Evolutionary conservation across 30 jellyfish, hydroid and myxozoan species (phyloP).

Genomic region (Aurelia sp.): DNA sequence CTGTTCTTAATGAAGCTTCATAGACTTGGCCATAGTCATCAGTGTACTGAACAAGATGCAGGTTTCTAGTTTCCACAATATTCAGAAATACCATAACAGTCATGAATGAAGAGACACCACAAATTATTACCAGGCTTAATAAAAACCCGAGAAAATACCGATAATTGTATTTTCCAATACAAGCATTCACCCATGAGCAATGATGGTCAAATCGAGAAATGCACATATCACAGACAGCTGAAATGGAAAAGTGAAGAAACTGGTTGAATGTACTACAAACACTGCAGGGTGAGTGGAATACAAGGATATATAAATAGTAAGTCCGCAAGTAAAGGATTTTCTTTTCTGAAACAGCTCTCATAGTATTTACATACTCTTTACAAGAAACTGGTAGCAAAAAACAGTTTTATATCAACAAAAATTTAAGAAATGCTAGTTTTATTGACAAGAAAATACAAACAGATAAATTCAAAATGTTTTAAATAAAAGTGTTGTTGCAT

Average conservation of each 20-base stretch:
- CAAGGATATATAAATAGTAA: no score
- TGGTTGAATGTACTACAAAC: no score
- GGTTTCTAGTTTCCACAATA: constrained; percentile 41
- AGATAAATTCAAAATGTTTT: no score
- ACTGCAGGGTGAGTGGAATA: no score
- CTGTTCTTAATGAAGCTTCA: constrained; percentile 59
- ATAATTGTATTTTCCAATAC: constrained; percentile 81
- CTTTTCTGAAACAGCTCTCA: no score
- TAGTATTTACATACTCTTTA: no score
- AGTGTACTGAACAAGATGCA: constrained; percentile 67
- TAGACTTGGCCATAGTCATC: constrained; percentile 72
- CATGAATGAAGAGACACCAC: constrained; percentile 75
- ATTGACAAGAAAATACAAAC: no score
- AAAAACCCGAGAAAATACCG: constrained; percentile 74
- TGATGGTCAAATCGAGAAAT: constrained; percentile 95
- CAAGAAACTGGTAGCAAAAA: no score
- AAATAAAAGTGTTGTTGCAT: no score
- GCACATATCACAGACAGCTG: constrained; percentile 89
- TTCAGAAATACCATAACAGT: constrained; percentile 79
- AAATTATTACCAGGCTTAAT: constrained; percentile 70
- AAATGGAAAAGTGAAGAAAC: background rate
- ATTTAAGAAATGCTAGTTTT: no score
- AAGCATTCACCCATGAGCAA: constrained; percentile 90
- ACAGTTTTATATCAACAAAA: no score
- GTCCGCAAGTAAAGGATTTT: no score